Evolutionary conservation across 1,140 invertebrate genomes (phyloP).

Genomic region (Pseudomyrmex sp.): DNA sequence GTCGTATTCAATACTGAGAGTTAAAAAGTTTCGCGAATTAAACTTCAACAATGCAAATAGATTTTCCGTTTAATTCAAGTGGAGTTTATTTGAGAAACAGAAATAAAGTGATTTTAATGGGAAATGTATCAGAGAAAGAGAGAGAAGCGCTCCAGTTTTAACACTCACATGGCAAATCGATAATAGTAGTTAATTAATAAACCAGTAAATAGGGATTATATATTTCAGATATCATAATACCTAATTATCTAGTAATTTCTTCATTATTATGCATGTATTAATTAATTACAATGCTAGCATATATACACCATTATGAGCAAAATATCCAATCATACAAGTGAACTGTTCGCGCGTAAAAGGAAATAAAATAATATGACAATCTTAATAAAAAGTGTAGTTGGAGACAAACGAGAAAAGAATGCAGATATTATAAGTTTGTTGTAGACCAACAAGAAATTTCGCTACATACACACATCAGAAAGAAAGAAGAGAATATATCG

Average conservation of each 20-base stretch:
- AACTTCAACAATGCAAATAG: conserved; percentile 44
- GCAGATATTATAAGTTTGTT: conserved; percentile 49
- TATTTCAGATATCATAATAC: conserved; percentile 16
- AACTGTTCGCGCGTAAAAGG: background rate
- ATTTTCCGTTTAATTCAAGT: conserved; percentile 26
- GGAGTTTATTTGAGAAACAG: conserved; percentile 46
- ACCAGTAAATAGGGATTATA: conserved; percentile 34
- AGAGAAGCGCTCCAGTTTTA: conserved; percentile 12
- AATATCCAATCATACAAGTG: conserved; percentile 11
- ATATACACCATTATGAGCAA: background rate
- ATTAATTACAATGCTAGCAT: conserved; percentile 16
- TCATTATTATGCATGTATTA: conserved; percentile 30
- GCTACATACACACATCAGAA: conserved; percentile 11
- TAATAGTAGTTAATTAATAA: conserved; percentile 51
- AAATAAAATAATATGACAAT: conserved; percentile 43
- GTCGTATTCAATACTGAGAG: conserved; percentile 35
- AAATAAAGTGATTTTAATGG: conserved; percentile 51
- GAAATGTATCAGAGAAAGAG: conserved; percentile 15
- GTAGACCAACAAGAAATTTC: conserved; percentile 44
- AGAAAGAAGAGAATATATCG: conserved; percentile 19
- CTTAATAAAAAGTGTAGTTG: conserved; percentile 51
- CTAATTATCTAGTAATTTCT: conserved; percentile 45
- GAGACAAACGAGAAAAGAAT: conserved; percentile 4
- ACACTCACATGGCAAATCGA: conserved; percentile 25
- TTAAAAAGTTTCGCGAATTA: conserved; percentile 38